Conservation (phyloP, 2,113 vertebrate genomes). For the Sceloporus undulatus region DNA sequence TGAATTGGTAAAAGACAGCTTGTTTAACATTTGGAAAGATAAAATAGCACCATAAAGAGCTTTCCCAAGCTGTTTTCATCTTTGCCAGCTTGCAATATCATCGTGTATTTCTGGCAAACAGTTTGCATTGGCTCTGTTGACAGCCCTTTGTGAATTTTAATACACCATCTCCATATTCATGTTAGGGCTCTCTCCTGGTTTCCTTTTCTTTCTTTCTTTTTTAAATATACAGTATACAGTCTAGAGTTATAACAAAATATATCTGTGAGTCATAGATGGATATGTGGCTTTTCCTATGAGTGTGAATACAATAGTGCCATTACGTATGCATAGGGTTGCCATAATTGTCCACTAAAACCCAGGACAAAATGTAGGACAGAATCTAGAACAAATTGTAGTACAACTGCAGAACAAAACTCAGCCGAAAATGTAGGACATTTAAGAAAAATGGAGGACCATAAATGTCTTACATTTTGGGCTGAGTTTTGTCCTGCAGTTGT, state of each 20-base stretch:
- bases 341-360: no score
- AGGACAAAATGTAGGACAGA: no score
- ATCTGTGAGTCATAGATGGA: slow-evolving; percentile 9
- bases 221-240: not conserved
- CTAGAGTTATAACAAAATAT: slow-evolving; percentile 59
- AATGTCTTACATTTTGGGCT: no score
- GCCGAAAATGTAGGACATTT: no score
- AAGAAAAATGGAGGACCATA: no score
- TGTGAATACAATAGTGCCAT: not conserved
- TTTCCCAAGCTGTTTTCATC: slow-evolving; percentile 73
- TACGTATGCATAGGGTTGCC: slow-evolving; percentile 12
- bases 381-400: no score
- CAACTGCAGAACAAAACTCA: no score
- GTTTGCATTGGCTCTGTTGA: slow-evolving; percentile 77
- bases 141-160: slow-evolving; percentile 83
- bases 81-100: slow-evolving; percentile 77
- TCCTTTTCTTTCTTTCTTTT: slow-evolving; percentile 33
- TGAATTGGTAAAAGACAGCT: slow-evolving; percentile 74
- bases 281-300: not conserved
- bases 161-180: slow-evolving; percentile 74
- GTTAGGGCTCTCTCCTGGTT: slow-evolving; percentile 61
- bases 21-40: slow-evolving; percentile 72
- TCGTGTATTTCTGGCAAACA: slow-evolving; percentile 78
- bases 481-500: no score
- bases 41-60: slow-evolving; percentile 71